phyloP scores from a whole-genome alignment of 1,140 invertebrate species.

The Artemia franciscana region DNA sequence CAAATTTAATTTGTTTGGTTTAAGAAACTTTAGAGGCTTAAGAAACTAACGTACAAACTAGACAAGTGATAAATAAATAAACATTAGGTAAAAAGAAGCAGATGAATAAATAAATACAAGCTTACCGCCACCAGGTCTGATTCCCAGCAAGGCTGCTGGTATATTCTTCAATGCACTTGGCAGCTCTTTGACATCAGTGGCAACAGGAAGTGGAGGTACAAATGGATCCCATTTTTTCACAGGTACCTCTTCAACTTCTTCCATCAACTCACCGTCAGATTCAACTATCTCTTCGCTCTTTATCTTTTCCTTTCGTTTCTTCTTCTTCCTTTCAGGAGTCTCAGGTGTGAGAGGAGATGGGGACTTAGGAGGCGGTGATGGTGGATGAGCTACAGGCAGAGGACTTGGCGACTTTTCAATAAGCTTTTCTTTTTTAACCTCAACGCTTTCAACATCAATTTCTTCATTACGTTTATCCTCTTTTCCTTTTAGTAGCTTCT shows the following conservation, averaged over 20 bases:
- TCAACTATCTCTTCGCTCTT: neutral
- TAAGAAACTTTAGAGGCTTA: too few relatives aligned
- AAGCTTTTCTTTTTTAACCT: constrained; percentile 3
- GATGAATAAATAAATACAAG: too few relatives aligned
- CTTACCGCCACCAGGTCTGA: neutral
- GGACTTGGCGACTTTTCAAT: neutral
- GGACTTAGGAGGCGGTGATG: neutral
- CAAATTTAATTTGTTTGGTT: too few relatives aligned
- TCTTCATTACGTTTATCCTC: constrained; percentile 1
- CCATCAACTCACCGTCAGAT: neutral
- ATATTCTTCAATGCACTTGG: neutral
- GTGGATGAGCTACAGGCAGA: neutral
- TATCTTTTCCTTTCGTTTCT: neutral
- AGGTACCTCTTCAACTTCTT: neutral
- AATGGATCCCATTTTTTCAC: neutral
- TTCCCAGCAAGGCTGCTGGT: neutral
- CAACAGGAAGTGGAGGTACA: neutral
- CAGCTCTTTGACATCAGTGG: neutral
- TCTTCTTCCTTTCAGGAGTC: neutral
- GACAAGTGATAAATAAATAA: too few relatives aligned
- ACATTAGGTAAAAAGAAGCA: too few relatives aligned
- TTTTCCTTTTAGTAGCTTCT: constrained; percentile 50
- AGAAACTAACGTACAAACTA: too few relatives aligned
- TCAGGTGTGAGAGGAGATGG: neutral
- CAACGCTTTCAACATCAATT: neutral